Evolutionary conservation across 1,140 invertebrate species (phyloP), one percentile per base, ranked within the genome.

Genomic region (Eupeodes corollae): DNA sequence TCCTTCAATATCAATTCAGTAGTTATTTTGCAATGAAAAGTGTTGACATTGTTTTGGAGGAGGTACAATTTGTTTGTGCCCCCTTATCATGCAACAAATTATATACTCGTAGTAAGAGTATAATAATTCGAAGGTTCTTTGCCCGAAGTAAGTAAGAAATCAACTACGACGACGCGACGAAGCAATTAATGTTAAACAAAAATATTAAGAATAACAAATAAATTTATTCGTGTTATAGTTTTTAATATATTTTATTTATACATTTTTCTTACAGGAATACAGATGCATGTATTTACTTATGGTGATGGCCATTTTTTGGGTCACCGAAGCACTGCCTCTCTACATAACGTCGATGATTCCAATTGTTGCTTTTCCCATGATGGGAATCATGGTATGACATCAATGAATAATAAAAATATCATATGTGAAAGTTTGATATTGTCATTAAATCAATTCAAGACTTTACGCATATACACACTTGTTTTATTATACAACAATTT

Each of bases 241-340:
- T 26, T 26, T 26, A 5, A 5, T 26, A 5, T 26, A 5, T 26
- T 26, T 26, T 26, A 5, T 26, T 26, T 26, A 8, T 26, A 26
- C 21, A 26, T 26, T 49, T 52, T 40, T 44, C 18, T 70, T 68
- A 2, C 56, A 80, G 73, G 74, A 74, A 45, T 73, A 73, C 51
- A 73, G 76, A 71, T 91, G 88, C 59, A 82, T 81, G 52, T 92
- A 82, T 61, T 77, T 86, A 0, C 75, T 92, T 0, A 50, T 88
- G 3, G 61, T 91, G 16, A 91, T 92, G 86, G 84, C 84, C 1
- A 70, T 83, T 1, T 92, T 80, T 62, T 93, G 88, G 88, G 80
- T 91, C 42, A 77, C 83, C 9, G 88, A 93, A 69, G 77, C 80
- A 0, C 64, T 93, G 13, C 88, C 88, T 0, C 69, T 92, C 13